Percentiles rank a stretch among this genome's conserved stretches.
These are phyloP conservation scores for Phalacrocorax aristotelis DNA, from an alignment of 2,113 vertebrate species.

Conservation along the genomic window DNA sequence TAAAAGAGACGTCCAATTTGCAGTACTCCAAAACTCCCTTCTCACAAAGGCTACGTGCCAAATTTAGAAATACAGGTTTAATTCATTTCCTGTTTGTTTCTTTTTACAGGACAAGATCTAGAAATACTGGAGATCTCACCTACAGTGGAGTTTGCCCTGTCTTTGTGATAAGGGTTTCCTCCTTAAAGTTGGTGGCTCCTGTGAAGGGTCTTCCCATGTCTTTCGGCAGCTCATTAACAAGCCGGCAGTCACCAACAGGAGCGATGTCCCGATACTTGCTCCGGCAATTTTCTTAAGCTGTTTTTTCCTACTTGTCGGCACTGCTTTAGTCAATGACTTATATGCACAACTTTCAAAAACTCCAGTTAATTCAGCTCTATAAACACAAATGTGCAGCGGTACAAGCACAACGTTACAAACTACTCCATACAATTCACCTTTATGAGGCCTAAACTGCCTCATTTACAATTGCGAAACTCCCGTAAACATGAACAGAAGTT, in stretches of 20 bases:
- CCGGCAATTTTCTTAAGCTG: neutral
- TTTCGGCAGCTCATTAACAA: neutral
- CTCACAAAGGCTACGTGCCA: neutral
- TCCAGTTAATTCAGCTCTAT: neutral
- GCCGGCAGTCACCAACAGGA: neutral
- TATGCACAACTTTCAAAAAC: neutral
- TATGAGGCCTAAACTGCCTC: neutral
- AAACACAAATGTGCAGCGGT: accelerated
- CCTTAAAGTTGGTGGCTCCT: neutral
- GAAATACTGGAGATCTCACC: neutral
- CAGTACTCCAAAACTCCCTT: neutral
- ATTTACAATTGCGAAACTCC: neutral
- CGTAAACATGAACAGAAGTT: neutral
- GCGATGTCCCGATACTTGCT: neutral
- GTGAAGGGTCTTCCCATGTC: neutral
- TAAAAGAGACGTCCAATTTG: neutral
- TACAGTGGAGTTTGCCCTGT: neutral
- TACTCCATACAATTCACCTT: neutral
- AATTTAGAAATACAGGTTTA: neutral
- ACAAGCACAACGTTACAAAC: neutral
- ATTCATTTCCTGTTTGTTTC: neutral
- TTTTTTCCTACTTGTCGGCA: neutral
- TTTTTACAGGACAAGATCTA: neutral
- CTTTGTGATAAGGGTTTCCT: neutral
- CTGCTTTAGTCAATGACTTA: neutral